Conservation (phyloP, 1,140 invertebrate species). For the Capitella teleta region DNA sequence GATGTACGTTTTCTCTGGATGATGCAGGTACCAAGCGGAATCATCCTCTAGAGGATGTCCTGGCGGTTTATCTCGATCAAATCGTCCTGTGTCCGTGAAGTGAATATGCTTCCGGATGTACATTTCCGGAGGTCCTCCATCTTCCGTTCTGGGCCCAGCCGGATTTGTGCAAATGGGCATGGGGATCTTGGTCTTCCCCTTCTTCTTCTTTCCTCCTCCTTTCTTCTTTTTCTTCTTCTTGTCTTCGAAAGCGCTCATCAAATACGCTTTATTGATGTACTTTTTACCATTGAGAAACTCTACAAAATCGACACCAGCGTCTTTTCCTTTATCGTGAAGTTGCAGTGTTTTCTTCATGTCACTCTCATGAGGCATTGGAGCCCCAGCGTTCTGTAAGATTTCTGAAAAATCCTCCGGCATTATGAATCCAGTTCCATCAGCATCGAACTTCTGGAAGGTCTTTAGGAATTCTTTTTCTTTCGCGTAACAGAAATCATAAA, state of each 20-base stretch:
- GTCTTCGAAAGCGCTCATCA: constrained; percentile 36
- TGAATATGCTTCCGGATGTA: constrained; percentile 34
- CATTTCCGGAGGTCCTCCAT: constrained; percentile 34
- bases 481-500: constrained; percentile 39
- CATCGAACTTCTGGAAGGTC: constrained; percentile 29
- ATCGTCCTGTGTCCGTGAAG: constrained; percentile 38
- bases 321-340: constrained; percentile 29
- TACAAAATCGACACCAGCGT: constrained; percentile 36
- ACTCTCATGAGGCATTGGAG: constrained; percentile 28
- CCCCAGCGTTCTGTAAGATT: constrained; percentile 21
- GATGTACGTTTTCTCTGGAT: constrained; percentile 34
- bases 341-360: constrained; percentile 26
- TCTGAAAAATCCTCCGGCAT: constrained; percentile 29
- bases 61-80: constrained; percentile 37
- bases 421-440: constrained; percentile 28
- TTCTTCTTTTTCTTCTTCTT: constrained; percentile 38
- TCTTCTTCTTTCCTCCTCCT: constrained; percentile 27
- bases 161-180: constrained; percentile 39
- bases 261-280: constrained; percentile 40
- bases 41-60: constrained; percentile 39
- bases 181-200: constrained; percentile 37
- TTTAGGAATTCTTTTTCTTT: constrained; percentile 26
- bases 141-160: constrained; percentile 28
- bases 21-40: constrained; percentile 39
- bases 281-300: constrained; percentile 41